Evolutionary conservation across 2,888 invertebrate genomes (phyloP), one percentile per base, ranked within the genome.

Genomic region (Brachynemurus nebulosus): DNA sequence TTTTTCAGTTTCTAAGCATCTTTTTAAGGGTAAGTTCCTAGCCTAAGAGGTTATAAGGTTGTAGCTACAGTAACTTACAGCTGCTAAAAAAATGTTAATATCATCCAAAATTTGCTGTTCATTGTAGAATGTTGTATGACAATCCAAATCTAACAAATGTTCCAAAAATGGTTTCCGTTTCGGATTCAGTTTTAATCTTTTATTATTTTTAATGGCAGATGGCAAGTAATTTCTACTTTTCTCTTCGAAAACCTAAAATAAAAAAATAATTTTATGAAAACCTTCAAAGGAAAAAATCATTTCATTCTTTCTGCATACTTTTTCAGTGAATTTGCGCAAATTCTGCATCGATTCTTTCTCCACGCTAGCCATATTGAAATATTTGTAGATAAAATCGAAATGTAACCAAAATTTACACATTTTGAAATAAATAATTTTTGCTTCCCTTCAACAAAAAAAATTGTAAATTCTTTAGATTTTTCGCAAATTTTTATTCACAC

Each of bases 401-500:
- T 40, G 40, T 25, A 40, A 11, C 40, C 40, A 40, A 40, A 40
- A 17, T 27, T 40, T 40, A 27, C 40, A 40, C 27, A 40, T 40
- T 40, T 17, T 23, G n/a, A 27, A 20, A 25, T 40, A 40, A 17
- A 27, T 11, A 12, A 40, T 40, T 40, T 40, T 16, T 11, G 40
- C 40, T 11, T 40, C 27, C 18, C 40, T 40, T 8, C n/a, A 40
- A 40, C 9, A 5, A 37, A 37, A 19, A 4, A 4, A 37, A 23
- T 7, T 23, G 7, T 23, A 9, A 23, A 9, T 23, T 23, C 23
- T 23, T 23, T 7, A 7, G 9, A 7, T 7, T 23, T 23, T 9
- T 23, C 6, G 23, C 23, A 6, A 23, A 23, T 7, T 23, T 23
- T 23, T 6, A 9, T 23, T 23, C 9, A n/a, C n/a, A n/a, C 6